Evolutionary conservation across 2,888 invertebrate species (phyloP), one percentile per base, ranked within the genome.

Genomic region (Halocaridina rubra): DNA sequence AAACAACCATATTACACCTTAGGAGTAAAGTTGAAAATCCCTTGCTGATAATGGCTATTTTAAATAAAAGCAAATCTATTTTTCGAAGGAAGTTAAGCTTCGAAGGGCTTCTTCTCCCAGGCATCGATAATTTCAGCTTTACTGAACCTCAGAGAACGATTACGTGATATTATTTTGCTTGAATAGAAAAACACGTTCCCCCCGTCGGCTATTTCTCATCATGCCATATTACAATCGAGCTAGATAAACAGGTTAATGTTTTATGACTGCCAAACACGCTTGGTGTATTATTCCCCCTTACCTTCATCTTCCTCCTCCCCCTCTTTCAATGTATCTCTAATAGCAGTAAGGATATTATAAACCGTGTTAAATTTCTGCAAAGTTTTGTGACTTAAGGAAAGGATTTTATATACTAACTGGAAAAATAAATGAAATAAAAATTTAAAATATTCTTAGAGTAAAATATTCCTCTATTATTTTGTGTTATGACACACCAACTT

Each of bases 121-220:
- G 16, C 19, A 5, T 32, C 32, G 27, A 59, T 77, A 64, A 61
- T 72, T 81, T 72, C 74, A 53, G 10, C 64, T 80, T 80, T 80
- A 80, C 57, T 80, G 80, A 80, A 22, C 81, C 81, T 74, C 1
- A 16, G 74, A 27, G 74, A 46, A n/a, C 61, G 74, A 80, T 80
- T 81, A 67, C 32, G 59, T 30, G 19, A 67, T 39, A 57, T 33
- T 61, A 71, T 74, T 81, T 81, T 81, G 81, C 74, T 75, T 72
- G 22, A 59, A 64, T 57, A 74, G 74, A 33, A 59, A n/a, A 72
- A 74, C 61, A 32, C 53, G 71, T 46, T 80, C 71, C 53, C 69
- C 69, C 33, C 74, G 81, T 81, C 61, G 74, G 30, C 46, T 39
- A 81, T 81, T 64, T 74, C 30, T 81, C 74, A 33, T 46, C 59